These are phyloP conservation scores for Chrysolina haemoptera DNA, from an alignment of 2,888 invertebrate species.

Conservation along the genomic window DNA sequence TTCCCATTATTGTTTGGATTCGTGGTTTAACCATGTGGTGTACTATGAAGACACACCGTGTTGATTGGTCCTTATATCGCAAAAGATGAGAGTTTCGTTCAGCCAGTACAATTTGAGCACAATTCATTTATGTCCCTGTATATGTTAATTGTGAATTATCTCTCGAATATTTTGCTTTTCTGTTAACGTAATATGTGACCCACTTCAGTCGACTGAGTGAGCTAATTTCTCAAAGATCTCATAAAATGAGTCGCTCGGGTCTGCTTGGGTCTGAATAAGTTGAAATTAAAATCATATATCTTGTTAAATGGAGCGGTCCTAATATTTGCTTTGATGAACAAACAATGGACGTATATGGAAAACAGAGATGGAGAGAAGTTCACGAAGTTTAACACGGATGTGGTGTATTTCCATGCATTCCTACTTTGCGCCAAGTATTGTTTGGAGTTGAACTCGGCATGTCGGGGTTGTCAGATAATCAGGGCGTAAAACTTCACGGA, in stretches of 20 bases:
- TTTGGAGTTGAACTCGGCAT: conserved; percentile 9
- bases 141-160: too few relatives aligned
- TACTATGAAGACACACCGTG: too few relatives aligned
- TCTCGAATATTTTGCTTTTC: too few relatives aligned
- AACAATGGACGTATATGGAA: conserved; percentile 32
- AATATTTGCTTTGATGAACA: conserved; percentile 41
- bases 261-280: conserved; percentile 33
- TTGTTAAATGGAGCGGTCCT: conserved; percentile 39
- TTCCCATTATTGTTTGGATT: too few relatives aligned
- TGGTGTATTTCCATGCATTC: conserved; percentile 9
- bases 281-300: conserved; percentile 45
- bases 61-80: too few relatives aligned
- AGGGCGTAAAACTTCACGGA: conserved; percentile 10
- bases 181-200: too few relatives aligned
- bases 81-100: too few relatives aligned
- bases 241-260: conserved; percentile 34
- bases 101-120: too few relatives aligned
- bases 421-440: conserved; percentile 1
- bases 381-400: conserved; percentile 1
- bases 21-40: too few relatives aligned
- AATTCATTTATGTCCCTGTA: too few relatives aligned
- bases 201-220: too few relatives aligned
- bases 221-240: not conserved
- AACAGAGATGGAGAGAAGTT: conserved; percentile 12
- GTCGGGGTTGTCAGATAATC: conserved; percentile 19